Evolutionary conservation across 1,140 invertebrate species (phyloP).

Genomic region (Atta cephalotes): DNA sequence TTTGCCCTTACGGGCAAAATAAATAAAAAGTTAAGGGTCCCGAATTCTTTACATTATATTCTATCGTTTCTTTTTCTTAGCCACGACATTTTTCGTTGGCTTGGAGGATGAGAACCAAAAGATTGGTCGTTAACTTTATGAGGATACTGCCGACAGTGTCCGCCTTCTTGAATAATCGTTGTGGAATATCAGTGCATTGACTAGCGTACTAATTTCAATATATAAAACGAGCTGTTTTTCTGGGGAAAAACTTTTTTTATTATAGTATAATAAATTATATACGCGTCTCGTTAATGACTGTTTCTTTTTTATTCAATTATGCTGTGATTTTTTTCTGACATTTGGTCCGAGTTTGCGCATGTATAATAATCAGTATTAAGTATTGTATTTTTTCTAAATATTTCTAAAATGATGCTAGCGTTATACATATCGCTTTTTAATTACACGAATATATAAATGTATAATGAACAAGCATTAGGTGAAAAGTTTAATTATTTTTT

Average conservation of each 20-base stretch:
- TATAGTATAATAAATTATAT: background rate
- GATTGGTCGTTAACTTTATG: slow-evolving; percentile 26
- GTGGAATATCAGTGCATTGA: background rate
- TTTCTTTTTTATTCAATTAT: background rate
- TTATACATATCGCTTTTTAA: too few relatives aligned
- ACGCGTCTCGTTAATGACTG: background rate
- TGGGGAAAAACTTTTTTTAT: background rate
- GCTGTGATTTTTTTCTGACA: background rate
- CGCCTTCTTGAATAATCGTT: slow-evolving; percentile 21
- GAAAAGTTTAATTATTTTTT: background rate
- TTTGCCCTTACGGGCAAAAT: too few relatives aligned
- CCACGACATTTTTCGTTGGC: background rate
- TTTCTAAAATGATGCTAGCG: too few relatives aligned
- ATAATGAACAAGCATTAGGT: background rate
- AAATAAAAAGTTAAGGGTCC: background rate
- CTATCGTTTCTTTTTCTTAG: background rate
- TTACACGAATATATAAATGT: too few relatives aligned
- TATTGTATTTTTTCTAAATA: too few relatives aligned
- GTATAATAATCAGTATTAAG: background rate
- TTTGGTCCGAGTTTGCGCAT: background rate
- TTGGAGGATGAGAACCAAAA: slow-evolving; percentile 10
- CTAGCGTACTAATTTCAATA: background rate
- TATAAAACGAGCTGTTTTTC: background rate
- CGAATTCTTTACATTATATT: background rate
- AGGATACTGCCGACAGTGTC: background rate